phyloP scores from a whole-genome alignment of 2,888 invertebrate species.

The Lithophane ornitopus region DNA sequence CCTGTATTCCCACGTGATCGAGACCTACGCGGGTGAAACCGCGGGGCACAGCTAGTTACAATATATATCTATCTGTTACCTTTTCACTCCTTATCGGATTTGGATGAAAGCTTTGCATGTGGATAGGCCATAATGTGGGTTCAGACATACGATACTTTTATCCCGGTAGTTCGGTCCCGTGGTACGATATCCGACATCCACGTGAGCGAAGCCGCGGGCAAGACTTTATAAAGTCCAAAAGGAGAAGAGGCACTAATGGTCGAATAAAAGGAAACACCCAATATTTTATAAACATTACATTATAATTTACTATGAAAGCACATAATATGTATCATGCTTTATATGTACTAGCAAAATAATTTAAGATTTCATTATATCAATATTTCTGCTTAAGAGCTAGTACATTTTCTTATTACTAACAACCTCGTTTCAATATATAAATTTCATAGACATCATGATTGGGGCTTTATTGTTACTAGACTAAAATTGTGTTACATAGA shows the following conservation, averaged over 20 bases:
- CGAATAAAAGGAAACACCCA: constrained; percentile 27
- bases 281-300: constrained; percentile 8
- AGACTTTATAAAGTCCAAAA: neutral
- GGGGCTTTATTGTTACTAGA: neutral
- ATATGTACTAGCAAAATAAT: constrained; percentile 22
- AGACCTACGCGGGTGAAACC: no score
- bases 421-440: constrained; percentile 1
- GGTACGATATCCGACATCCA: no score
- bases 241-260: neutral
- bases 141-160: no score
- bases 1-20: no score
- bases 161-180: no score
- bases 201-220: no score
- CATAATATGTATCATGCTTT: constrained; percentile 5
- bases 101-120: no score
- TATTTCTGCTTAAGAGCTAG: constrained; percentile 35
- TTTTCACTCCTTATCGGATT: no score
- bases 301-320: constrained; percentile 14
- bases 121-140: no score
- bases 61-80: no score
- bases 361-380: constrained; percentile 26
- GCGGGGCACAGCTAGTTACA: no score
- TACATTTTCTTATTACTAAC: constrained; percentile 26
- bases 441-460: neutral
- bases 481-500: neutral